Evolutionary conservation across 2,888 invertebrate species (phyloP), one percentile per base, ranked within the genome.

Genomic region (Lutraria lutraria): DNA sequence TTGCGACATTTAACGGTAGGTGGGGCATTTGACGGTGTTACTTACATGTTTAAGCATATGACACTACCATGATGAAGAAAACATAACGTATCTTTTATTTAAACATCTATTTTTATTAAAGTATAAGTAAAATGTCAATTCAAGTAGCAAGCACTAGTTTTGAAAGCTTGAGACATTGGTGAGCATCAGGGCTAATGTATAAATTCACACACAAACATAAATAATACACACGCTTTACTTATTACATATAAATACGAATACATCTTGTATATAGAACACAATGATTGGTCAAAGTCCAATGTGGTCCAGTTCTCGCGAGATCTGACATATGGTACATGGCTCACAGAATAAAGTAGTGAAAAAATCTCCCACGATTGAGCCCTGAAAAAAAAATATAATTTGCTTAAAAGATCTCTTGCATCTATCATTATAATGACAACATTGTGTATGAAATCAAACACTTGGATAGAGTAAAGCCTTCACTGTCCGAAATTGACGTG

Each of bases 251-350:
- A 68, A 68, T 25, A 68, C 56, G 56, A 56, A 12, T 56, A 56
- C 63, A 68, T 2, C 8, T 43, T n/a, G 63, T 68, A n/a, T 25
- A 68, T 25, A 68, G 25, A 68, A 68, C 19, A 2, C n/a, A 13
- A 25, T 25, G 25, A 68, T 68, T 68, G 19, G 54, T 83, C 79
- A 95, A 21, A 95, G 89, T 76, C 95, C 95, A 21, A 95, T 92
- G 53, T 91, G 85, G 85, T 95, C 95, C 52, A 95, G 85, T 90
- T 95, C 95, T 82, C 94, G 87, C 0, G 94, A 91, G 93, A 95
- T 95, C 88, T 95, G 95, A 80, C 95, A 95, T 8, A 95, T 91
- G 43, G 94, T 92, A 88, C 95, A 95, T 0, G 95, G 95, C 87
- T 95, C 95, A 90, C 95, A 95, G 86, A 94, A 95, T 87, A 95